Evolutionary conservation across 2,888 invertebrate genomes (phyloP).

Genomic region (Microplitis deprimator): DNA sequence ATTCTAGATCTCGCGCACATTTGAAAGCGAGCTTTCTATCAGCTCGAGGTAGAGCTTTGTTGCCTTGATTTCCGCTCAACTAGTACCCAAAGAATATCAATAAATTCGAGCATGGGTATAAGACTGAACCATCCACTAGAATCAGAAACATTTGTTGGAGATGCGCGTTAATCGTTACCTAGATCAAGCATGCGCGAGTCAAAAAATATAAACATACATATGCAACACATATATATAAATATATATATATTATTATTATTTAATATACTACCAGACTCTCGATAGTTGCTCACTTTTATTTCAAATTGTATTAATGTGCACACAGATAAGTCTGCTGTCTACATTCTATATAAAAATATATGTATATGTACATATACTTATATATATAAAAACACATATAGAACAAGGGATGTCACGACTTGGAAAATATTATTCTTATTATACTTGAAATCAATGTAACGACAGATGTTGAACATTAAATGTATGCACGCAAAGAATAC

Average conservation of each 20-base stretch:
- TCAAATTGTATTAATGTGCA: not conserved
- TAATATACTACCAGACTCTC: not conserved
- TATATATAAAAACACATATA: not conserved
- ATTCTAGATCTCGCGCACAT: constrained; percentile 29
- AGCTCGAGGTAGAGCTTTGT: constrained; percentile 3
- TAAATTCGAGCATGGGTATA: constrained; percentile 66
- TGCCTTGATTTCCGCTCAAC: constrained; percentile 37
- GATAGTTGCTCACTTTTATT: not conserved
- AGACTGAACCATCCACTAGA: constrained; percentile 40
- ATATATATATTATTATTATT: not conserved
- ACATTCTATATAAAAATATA: not conserved
- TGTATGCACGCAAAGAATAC: constrained; percentile 26
- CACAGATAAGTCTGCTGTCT: not conserved
- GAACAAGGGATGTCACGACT: not conserved
- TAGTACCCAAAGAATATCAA: constrained; percentile 58
- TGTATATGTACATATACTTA: not conserved
- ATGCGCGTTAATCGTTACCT: not conserved
- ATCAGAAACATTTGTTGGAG: constrained; percentile 15
- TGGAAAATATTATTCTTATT: not conserved
- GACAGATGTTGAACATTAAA: constrained; percentile 19
- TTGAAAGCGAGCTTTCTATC: constrained; percentile 8
- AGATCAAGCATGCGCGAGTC: constrained; percentile 40
- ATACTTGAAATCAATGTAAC: constrained; percentile 25
- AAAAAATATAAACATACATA: not conserved
- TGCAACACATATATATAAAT: not conserved